A percentile compares a stretch with the other conserved stretches of the same genome.
phyloP scores from a whole-genome alignment of 2,888 invertebrate genomes.

The Drosophila gaucha region DNA sequence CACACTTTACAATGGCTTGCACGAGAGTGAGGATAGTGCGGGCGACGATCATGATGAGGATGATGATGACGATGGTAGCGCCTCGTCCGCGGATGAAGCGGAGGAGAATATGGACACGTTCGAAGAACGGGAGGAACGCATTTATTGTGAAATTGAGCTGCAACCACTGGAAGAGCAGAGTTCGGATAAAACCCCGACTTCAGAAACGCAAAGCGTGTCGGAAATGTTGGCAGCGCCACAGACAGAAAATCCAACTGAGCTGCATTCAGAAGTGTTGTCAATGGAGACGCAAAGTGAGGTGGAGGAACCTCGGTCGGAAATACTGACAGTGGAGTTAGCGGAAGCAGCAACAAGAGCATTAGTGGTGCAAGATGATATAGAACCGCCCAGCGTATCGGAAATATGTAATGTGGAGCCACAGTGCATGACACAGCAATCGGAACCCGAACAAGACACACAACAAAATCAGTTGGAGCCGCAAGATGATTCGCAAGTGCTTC shows the following conservation, averaged over 20 bases:
- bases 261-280: background rate
- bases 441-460: background rate
- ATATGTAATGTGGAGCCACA: background rate
- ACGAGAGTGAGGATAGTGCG: conserved; percentile 33
- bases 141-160: conserved; percentile 72
- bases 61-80: conserved; percentile 45
- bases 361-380: background rate
- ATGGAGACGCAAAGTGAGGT: background rate
- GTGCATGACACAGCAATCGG: background rate
- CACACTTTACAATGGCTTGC: conserved; percentile 44
- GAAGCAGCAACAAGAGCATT: background rate
- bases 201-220: conserved; percentile 1
- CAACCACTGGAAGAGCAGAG: conserved; percentile 30
- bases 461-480: background rate
- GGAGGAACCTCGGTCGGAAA: background rate
- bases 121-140: conserved; percentile 51
- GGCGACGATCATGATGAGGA: conserved; percentile 24
- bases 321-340: background rate
- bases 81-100: conserved; percentile 64
- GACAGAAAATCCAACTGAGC: background rate
- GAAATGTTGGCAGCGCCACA: background rate
- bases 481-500: background rate
- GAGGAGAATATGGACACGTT: conserved; percentile 54
- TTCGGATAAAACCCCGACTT: background rate
- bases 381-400: background rate